Base-by-base conservation (phyloP, 2,797 vertebrate genomes). In the Cyclopterus lumpus region DNA sequence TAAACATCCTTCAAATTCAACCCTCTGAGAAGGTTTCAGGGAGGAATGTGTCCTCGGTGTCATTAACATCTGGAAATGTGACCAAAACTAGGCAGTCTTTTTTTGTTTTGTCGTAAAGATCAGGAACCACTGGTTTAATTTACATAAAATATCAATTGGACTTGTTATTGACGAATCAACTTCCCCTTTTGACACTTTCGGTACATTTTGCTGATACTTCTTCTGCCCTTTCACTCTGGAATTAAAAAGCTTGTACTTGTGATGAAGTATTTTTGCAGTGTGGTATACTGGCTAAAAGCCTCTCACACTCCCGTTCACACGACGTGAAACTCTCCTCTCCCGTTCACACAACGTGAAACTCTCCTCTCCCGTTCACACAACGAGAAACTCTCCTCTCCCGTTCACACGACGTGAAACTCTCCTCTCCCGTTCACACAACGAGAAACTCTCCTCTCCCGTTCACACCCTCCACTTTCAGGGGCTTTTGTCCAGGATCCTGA, bases 401-500 rank as follows among this genome's bases (percentile, higher is more conserved):
- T 38, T 38, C 36, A 38, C 8, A 38, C 36, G 38, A 38, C 8
- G 11, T 38, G 36, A 38, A 38, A 8, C 36, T 8, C 36, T 10
- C 10, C 34, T 8, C 26, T 28, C 20, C 18, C 58, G 61, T 18
- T 40, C 38, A 40, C 38, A 40, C 65, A 38, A 49, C 58, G 28
- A 26, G 22, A 64, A 48, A 34, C 36, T 8, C 42, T 9, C 16
- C 36, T 38, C 59, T 55, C 30, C 12, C 11, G 24, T 60, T 77
- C 72, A 71, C 80, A 36, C 72, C 75, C 68, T 61, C 60, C 58
- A 3, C 75, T 58, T 49, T 77, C 55, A 65, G 62, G 66, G 64
- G 74, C 81, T 77, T 86, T 73, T 82, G 86, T 70, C 14, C 6
- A 5, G 69, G 64, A 73, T 79, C 85, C 86, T 91, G 89, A 80